Base-by-base conservation (phyloP, 2,888 invertebrate species). In the Hemithea aestivaria region DNA sequence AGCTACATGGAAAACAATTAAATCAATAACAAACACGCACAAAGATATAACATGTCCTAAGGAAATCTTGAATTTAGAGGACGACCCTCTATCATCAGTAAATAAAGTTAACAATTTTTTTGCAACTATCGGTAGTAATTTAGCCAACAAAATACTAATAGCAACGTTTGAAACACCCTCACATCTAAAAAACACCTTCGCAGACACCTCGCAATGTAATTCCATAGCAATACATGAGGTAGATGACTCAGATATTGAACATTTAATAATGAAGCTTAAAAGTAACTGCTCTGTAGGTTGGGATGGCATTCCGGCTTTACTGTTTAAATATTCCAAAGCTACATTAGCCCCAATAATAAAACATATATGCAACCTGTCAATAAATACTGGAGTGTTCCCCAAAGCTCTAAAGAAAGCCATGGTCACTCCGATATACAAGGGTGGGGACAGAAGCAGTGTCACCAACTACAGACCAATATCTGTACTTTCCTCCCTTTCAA, bases 381-480 rank as follows among this genome's bases (percentile, higher is more conserved):
- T 29, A 20, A 21, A 7, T 2, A 28, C 29, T 23, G 40, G 45
- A n/a, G 33, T 25, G n/a, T 48, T 51, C 20, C 51, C 51, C 0
- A 10, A 27, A 6, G 27, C 23, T 1, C 26, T 51, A 6, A 51
- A 48, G 10, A 40, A 25, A 27, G 40, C 47, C 0, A 7, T 45
- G 2, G 23, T 50, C 1, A 27, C 24, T 6, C 50, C 46, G 7
- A 29, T 50, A 0, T 16, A 34, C n/a, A 51, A 51, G 23, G 6
- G 22, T 8, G 47, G 47, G 7, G 10, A 32, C 9, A 32, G 30
- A 20, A 23, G 31, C 25, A 1, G 6, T 11, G 28, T 38, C 2
- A 26, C 10, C 9, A 50, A 50, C n/a, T 50, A 37, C 20, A 24
- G 45, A 2, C 47, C 45, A 1, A 50, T 47, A 7, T 45, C 50